Percentiles rank a stretch among this genome's conserved stretches.
Conservation (phyloP, 2,888 invertebrate species). For the Calephelis perditalis region DNA sequence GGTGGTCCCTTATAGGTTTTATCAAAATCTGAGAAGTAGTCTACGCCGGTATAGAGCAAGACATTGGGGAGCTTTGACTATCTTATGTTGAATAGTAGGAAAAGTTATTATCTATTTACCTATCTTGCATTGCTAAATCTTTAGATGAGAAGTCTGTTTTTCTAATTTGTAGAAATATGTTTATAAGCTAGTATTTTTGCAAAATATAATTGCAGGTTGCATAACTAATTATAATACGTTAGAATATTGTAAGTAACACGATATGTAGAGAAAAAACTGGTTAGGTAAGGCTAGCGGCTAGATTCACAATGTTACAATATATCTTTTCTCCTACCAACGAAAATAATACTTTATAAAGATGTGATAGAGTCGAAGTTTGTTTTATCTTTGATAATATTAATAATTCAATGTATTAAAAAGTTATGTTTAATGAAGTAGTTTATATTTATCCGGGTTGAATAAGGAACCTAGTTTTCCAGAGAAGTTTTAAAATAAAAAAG, state of each 20-base stretch:
- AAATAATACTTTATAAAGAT: constrained; percentile 19
- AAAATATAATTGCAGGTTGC: constrained; percentile 27
- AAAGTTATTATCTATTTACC: too few species aligned
- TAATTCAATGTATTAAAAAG: background rate
- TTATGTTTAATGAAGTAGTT: background rate
- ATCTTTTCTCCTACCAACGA: constrained; percentile 38
- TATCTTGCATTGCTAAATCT: too few species aligned
- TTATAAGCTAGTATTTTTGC: background rate
- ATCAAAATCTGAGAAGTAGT: too few species aligned
- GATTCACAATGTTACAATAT: constrained; percentile 44
- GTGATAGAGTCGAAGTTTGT: background rate
- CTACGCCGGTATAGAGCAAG: too few species aligned
- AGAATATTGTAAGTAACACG: constrained; percentile 41
- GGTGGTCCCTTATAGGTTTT: too few species aligned
- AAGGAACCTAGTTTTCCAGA: background rate
- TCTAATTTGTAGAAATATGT: too few species aligned
- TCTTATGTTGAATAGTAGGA: too few species aligned
- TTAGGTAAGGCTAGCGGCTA: constrained; percentile 39
- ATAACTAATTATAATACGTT: constrained; percentile 30
- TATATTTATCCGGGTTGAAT: background rate
- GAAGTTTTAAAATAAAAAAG: background rate
- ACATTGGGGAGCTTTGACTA: too few species aligned
- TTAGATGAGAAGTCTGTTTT: too few species aligned
- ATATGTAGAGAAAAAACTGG: constrained; percentile 66
- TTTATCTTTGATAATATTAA: background rate